phyloP scores from a whole-genome alignment of 2,113 vertebrate species.

The Sturnus vulgaris region DNA sequence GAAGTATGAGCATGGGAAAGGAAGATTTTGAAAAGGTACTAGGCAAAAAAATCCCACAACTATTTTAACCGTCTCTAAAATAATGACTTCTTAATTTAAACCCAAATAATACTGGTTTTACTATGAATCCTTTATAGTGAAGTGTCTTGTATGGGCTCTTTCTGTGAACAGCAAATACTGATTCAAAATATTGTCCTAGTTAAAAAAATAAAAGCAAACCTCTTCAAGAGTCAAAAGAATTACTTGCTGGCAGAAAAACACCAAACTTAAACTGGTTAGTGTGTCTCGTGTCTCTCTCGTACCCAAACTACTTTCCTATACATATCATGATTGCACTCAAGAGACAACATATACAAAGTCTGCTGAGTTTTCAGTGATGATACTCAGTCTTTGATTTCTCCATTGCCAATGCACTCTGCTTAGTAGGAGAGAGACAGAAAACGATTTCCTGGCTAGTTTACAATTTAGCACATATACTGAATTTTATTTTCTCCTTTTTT shows the following conservation, averaged over 20 bases:
- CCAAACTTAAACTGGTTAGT: not conserved
- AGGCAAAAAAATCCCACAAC: not conserved
- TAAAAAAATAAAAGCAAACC: not conserved
- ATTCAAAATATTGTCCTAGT: not conserved
- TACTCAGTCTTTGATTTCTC: not conserved
- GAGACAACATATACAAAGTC: not conserved
- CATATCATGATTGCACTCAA: not conserved
- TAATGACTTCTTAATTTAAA: not conserved
- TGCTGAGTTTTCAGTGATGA: not conserved
- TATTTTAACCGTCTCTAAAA: not conserved
- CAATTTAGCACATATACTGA: not conserved
- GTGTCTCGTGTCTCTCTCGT: not conserved
- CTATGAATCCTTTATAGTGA: not conserved
- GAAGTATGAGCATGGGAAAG: not conserved
- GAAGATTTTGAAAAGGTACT: not conserved
- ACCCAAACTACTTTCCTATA: not conserved
- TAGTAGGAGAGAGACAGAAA: not conserved
- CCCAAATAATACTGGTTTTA: not conserved
- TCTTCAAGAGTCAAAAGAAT: not conserved
- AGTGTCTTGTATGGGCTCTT: not conserved
- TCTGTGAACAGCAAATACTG: not conserved
- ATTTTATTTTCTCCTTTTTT: not conserved
- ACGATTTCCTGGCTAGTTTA: not conserved
- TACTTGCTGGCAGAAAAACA: not conserved
- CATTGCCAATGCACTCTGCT: not conserved